Evolutionary conservation across 2,797 vertebrate genomes (phyloP), one percentile per base, ranked within the genome.

Genomic region (Hippocampus kuda): DNA sequence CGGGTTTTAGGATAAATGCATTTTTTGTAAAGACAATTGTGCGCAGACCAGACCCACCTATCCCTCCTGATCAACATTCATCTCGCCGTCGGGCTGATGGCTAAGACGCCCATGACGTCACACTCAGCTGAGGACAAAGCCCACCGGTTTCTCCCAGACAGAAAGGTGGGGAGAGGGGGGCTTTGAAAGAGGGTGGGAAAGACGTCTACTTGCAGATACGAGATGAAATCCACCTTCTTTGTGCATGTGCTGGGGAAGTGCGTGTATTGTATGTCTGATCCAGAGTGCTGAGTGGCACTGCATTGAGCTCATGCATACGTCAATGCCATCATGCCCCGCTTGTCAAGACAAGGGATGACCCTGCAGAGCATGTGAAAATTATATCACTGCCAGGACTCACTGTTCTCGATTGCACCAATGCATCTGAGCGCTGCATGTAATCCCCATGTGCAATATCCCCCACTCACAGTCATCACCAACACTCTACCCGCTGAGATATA

Each of bases 121-220:
- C 87, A 85, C 84, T 81, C 87, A 87, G 84, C 88, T 89, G 87
- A 87, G 86, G 86, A 89, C 88, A 89, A 89, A 88, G 85, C 86
- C 86, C 80, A 86, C 80, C 87, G 80, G 80, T 82, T 88, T 85
- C 82, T 84, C 76, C 66, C 81, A 88, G 86, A 85, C 86, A 79
- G 83, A 76, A 74, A 70, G 78, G 78, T 73, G 81, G 84, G 77
- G 77, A 82, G 76, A 81, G 76, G 24, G 79, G 79, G 75, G 54
- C 53, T 53, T 62, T 70, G 59, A 70, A 62, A 69, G 63, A 75
- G 24, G 12, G 49, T 34, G 64, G 68, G 71, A 72, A 65, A 70
- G 63, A 69, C 61, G 42, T 65, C 63, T n/a, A 65, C 42, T 65
- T 27, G 63, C 38, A 63, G 38, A 62, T 41, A 34, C 61, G 13